Base-by-base conservation (phyloP, 2,888 invertebrate genomes). In the Phymatocera aterrima region DNA sequence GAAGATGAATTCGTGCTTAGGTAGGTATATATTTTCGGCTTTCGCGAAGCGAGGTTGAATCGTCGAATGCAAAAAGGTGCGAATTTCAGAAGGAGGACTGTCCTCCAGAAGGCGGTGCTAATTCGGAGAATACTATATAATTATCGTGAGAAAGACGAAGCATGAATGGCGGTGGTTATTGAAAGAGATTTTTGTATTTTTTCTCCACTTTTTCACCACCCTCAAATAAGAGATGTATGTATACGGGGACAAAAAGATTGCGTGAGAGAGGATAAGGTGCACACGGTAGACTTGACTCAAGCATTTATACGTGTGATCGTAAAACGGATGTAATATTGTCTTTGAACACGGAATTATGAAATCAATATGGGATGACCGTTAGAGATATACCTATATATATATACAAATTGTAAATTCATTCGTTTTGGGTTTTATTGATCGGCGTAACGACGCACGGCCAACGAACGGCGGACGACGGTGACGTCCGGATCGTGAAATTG, bases 251-350 rank as follows among this genome's bases (percentile, higher is more conserved):
- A 64, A 68, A 46, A 70, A 40, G n/a, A 37, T 48, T 18, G 31
- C 68, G 54, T 61, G 77, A 68, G 80, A 80, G 54, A 77, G 54
- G 68, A 80, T 64, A 81, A 75, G 74, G 79, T n/a, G 70, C 31
- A 43, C 18, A 60, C 34, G 61, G 80, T 65, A 79, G 82, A 82
- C 82, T 85, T 88, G 86, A 37, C 64, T 64, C 6, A 37, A 18
- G n/a, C 28, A 87, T 87, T 87, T 87, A 87, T 86, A 84, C 84
- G 83, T 83, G 82, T 83, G 82, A 83, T 87, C 87, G 85, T 88
- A 87, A 88, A 86, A 86, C 82, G 83, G 83, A 85, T 85, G 18
- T 18, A 64, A 37, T 37, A 64, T 64, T 37, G 24, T 34, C 34
- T 8, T 37, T 15, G n/a, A 64, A 64, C 37, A 64, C 37, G 37